Base-by-base conservation (phyloP, 2,888 invertebrate species). In the Parascotia fuliginaria region DNA sequence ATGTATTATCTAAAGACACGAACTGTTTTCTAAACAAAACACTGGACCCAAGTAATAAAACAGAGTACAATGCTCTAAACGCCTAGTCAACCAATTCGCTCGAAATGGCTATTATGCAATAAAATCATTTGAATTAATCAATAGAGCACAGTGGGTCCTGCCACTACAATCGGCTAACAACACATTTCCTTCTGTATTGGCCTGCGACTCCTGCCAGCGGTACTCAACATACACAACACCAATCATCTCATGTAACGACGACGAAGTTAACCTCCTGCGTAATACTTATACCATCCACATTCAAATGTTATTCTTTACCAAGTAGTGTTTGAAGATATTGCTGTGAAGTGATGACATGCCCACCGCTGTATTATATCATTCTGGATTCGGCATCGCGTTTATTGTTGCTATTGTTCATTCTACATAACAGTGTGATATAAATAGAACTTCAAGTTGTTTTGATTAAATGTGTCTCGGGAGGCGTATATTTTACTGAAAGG, bases 51-150 rank as follows among this genome's bases (percentile, higher is more conserved):
- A 45, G 36, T 28, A 22, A 19, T 54, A 36, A 45, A 55, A 58
- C 45, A 58, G 44, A 45, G 68, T 55, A 55, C 59, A 52, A 55
- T 60, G 65, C 60, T 71, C 70, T 68, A 64, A 62, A 69, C 67
- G 55, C 55, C 68, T 75, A 76, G 76, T 63, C 60, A 54, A 68
- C 64, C 72, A 73, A 72, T 73, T 70, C 62, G 65, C 67, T 67
- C 50, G 37, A 61, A 66, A 60, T 67, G 74, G 70, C 80, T 75
- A 89, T 89, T 88, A 89, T 86, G 85, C 79, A 89, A 91, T 90
- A 88, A 89, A 89, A 79, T 79, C 79, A 83, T 85, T 87, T 85
- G 83, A 79, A 88, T 89, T 87, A 86, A 88, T 89, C 89, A 89
- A 90, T 90, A 88, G 89, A 88, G 82, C 79, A 67, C 74, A 81